phyloP scores from a whole-genome alignment of 2,113 vertebrate genomes.

The Brienomyrus brachyistius region DNA sequence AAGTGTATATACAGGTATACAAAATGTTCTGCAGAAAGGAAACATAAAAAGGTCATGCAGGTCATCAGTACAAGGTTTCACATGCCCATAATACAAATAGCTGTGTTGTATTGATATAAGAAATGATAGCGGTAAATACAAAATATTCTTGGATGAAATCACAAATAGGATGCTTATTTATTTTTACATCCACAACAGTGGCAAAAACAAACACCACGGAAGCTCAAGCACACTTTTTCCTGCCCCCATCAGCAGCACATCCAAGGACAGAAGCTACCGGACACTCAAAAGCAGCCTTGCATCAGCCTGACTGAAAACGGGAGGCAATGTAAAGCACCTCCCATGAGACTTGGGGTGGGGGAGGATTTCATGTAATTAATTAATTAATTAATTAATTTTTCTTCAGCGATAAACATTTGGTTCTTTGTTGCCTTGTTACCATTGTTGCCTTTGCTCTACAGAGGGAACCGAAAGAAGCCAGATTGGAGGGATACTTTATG shows the following conservation, averaged over 20 bases:
- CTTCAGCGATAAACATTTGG: slow-evolving; percentile 50
- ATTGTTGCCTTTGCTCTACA: slow-evolving; percentile 16
- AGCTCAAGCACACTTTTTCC: neutral
- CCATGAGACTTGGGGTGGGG: slow-evolving; percentile 34
- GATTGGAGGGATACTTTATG: neutral
- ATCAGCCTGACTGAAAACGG: slow-evolving; percentile 40
- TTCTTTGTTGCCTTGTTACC: slow-evolving; percentile 27
- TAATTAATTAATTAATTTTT: slow-evolving; percentile 38
- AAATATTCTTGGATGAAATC: neutral
- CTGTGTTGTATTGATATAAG: neutral
- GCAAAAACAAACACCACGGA: neutral
- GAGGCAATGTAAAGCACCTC: slow-evolving; percentile 42
- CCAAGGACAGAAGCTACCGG: neutral
- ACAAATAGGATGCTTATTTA: neutral
- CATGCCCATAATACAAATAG: neutral
- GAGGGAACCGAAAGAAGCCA: neutral
- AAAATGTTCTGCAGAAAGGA: neutral
- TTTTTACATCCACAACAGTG: neutral
- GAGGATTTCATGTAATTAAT: slow-evolving; percentile 39
- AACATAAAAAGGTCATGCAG: neutral
- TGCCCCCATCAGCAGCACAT: neutral
- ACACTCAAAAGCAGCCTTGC: neutral
- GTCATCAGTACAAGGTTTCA: neutral
- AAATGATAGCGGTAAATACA: slow-evolving; percentile 32
- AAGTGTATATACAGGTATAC: neutral